Base-by-base conservation (phyloP, 2,888 invertebrate species). In the Xiphydria camelus region DNA sequence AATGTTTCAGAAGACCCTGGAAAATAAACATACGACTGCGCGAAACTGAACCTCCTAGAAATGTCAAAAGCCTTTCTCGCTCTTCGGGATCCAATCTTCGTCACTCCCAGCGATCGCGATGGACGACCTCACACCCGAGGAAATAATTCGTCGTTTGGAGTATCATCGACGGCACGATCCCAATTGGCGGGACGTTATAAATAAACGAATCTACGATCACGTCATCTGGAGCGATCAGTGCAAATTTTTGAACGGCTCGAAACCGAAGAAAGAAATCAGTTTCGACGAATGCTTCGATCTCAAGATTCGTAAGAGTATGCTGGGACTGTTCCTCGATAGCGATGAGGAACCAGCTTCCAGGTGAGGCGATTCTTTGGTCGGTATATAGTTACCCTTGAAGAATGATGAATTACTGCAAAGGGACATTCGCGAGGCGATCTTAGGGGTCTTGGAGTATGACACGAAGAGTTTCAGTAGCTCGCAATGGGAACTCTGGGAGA, bases 1-100 rank as follows among this genome's bases (percentile, higher is more conserved):
- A 48, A 48, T 48, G 44, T 49, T 43, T 33, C 15, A 34, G 20
- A 47, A 39, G 34, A 33, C 33, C 42, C 29, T 43, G 15, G 22
- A 17, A 14, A 31, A 29, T 40, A 10, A 23, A n/a, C n/a, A n/a
- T n/a, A n/a, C n/a, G n/a, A n/a, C n/a, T n/a, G n/a, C n/a, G n/a
- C n/a, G n/a, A n/a, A n/a, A n/a, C n/a, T n/a, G n/a, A n/a, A n/a
- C n/a, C n/a, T n/a, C n/a, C n/a, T n/a, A n/a, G n/a, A n/a, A n/a
- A n/a, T n/a, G n/a, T n/a, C n/a, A n/a, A n/a, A n/a, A n/a, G n/a
- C n/a, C n/a, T n/a, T n/a, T n/a, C n/a, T n/a, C n/a, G n/a, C n/a
- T n/a, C n/a, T n/a, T n/a, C n/a, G n/a, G n/a, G n/a, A n/a, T n/a
- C n/a, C n/a, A n/a, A n/a, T n/a, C n/a, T n/a, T n/a, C n/a, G n/a